Base-by-base conservation (phyloP, 2,113 vertebrate genomes). In the Phylloscopus whistleri region DNA sequence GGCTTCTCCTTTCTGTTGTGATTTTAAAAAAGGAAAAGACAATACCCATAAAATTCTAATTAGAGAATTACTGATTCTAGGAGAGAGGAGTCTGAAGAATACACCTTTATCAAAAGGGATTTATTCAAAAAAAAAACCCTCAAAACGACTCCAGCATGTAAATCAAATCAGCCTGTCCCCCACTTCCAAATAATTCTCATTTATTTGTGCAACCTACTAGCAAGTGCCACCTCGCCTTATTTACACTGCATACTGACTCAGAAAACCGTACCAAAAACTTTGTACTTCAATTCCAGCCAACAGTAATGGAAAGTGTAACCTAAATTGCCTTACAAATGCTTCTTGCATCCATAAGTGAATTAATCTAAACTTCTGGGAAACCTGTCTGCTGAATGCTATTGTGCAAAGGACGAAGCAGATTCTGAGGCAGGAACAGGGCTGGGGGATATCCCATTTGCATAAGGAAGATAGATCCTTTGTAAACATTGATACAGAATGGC, bases 391-490 rank as follows among this genome's bases (percentile, higher is more conserved):
- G 33, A 28, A 24, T 44, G 73, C 72, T 62, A 31, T 74, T 90
- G 93, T 88, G 84, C 44, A n/a, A 35, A 44, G 48, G 18, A 41
- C 1, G 56, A 59, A 77, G 91, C 27, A 72, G 60, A 31, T 81
- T 78, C 22, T 49, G 83, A 63, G 33, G 53, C 80, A 68, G 72
- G 37, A 87, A 55, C 55, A 70, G 26, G 59, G 41, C 52, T 62
- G 83, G 44, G 55, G 60, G 53, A 21, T 74, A 78, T 77, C 1
- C 8, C 49, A 90, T 95, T 90, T 89, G 76, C 90, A 86, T 95
- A 75, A 95, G 85, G 94, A 95, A 93, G 96, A 89, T 88, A 77
- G 79, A 56, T 84, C 66, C 68, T 93, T 94, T 93, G 93, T 93
- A 95, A 94, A 89, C 92, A 89, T 3, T 90, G 83, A 95, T 97